Conservation (phyloP, 2,888 invertebrate genomes). For the Diploptera punctata region DNA sequence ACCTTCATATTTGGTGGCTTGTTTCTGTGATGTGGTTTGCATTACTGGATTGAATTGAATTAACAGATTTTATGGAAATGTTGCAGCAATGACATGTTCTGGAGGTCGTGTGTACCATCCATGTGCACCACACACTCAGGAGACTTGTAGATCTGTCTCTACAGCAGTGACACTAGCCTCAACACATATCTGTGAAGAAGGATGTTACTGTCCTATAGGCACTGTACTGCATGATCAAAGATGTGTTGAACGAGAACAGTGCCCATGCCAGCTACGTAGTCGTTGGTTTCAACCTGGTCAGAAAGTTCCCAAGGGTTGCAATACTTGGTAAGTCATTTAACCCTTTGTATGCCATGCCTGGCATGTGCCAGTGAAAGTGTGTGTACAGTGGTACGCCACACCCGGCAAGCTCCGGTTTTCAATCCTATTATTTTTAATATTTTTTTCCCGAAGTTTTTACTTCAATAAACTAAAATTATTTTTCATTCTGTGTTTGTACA, state of each 20-base stretch:
- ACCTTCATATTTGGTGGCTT: neutral
- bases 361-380: too few relatives aligned
- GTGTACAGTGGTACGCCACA: too few relatives aligned
- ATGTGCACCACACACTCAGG: conserved; percentile 74
- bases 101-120: conserved; percentile 77
- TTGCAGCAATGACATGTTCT: conserved; percentile 79
- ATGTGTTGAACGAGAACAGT: conserved; percentile 74
- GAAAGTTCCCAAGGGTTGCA: conserved; percentile 79
- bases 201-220: conserved; percentile 87
- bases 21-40: neutral
- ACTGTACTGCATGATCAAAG: conserved; percentile 75
- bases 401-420: too few relatives aligned
- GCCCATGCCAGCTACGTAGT: conserved; percentile 81
- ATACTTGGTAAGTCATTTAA: conserved; percentile 87
- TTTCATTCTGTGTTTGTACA: too few relatives aligned
- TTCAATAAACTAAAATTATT: too few relatives aligned
- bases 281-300: conserved; percentile 74
- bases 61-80: too few relatives aligned
- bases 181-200: conserved; percentile 75
- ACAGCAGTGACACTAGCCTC: conserved; percentile 47
- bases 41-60: neutral
- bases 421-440: too few relatives aligned
- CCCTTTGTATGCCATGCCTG: too few relatives aligned
- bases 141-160: conserved; percentile 69
- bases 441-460: too few relatives aligned